Evolutionary conservation across 2,888 invertebrate species (phyloP), one percentile per base, ranked within the genome.

Genomic region (Hyalella azteca): DNA sequence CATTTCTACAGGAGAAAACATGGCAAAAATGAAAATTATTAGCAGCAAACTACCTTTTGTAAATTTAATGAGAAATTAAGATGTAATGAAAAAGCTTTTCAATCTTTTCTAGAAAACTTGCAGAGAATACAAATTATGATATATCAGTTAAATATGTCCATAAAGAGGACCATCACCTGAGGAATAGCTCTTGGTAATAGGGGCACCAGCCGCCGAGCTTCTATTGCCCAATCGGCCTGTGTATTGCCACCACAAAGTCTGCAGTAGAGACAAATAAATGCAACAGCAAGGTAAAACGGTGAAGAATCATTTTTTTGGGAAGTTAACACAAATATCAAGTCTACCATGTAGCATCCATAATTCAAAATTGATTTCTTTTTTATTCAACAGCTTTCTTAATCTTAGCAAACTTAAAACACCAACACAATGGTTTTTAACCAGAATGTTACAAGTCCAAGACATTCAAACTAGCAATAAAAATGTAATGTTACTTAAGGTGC

Each of bases 181-280:
- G 95, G 93, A 78, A 93, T 91, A n/a, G 93, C 91, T 81, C 96
- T 90, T 7, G 95, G 94, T 89, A 96, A 89, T 73, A 96, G 89
- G 2, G 96, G 95, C 86, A 95, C 92, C 82, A 92, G 89, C 86
- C 96, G 91, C 49, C 95, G 91, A 19, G 96, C 96, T 89, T 96
- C 96, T 85, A 93, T 91, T 85, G 93, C 91, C 96, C 96, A 96
- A 89, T 94, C 93, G 86, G 91, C 89, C 13, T 88, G 88, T 81
- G 90, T 89, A 82, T 89, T 89, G 39, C 90, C 89, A 2, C 90
- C 91, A 85, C 88, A 88, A 85, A 91, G 87, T 84, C 90, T 90
- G 82, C 3, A 87, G 92, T 15, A 45, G 15, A 66, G 36, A 29
- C 13, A 66, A 11, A 36, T 1, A 36, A 36, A 92, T 87, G 22